A percentile compares a stretch with the other conserved stretches of the same genome.
Evolutionary conservation across 2,888 invertebrate genomes (phyloP).

Genomic region (Yponomeuta plumbellus): DNA sequence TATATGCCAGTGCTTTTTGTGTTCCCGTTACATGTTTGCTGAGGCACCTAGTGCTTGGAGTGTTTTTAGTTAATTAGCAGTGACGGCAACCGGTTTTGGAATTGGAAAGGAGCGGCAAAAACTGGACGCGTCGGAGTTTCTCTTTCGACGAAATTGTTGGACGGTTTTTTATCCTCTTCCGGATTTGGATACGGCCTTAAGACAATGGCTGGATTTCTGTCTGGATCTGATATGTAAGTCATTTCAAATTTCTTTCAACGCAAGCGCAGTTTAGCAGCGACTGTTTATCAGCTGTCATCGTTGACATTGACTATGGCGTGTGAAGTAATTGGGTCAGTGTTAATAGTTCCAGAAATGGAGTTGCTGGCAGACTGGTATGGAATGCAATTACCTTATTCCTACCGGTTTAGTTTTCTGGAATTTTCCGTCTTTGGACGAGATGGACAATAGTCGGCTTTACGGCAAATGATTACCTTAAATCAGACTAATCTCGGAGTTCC

Average conservation of each 20-base stretch:
- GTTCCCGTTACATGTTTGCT: not conserved
- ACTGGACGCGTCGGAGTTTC: not conserved
- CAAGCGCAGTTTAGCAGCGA: not conserved
- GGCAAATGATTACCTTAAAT: too few species aligned
- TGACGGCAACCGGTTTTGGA: not conserved
- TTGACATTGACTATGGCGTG: not conserved
- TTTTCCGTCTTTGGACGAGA: not conserved
- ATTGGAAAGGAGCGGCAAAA: not conserved
- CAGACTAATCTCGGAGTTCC: too few species aligned
- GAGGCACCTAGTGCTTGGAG: not conserved
- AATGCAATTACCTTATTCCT: not conserved
- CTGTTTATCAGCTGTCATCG: not conserved
- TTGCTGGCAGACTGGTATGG: not conserved
- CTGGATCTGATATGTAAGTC: not conserved
- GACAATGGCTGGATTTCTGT: not conserved
- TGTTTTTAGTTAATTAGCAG: not conserved
- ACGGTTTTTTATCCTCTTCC: not conserved
- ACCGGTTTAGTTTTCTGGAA: not conserved
- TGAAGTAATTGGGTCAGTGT: not conserved
- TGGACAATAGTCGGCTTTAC: too few species aligned
- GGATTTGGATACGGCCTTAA: not conserved
- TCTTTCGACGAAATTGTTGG: not conserved
- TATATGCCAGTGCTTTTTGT: not conserved
- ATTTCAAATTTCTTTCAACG: not conserved
- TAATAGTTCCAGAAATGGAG: not conserved